These are phyloP conservation scores for Radopholus similis DNA, from an alignment of 1,140 invertebrate genomes.

Conservation along the genomic window DNA sequence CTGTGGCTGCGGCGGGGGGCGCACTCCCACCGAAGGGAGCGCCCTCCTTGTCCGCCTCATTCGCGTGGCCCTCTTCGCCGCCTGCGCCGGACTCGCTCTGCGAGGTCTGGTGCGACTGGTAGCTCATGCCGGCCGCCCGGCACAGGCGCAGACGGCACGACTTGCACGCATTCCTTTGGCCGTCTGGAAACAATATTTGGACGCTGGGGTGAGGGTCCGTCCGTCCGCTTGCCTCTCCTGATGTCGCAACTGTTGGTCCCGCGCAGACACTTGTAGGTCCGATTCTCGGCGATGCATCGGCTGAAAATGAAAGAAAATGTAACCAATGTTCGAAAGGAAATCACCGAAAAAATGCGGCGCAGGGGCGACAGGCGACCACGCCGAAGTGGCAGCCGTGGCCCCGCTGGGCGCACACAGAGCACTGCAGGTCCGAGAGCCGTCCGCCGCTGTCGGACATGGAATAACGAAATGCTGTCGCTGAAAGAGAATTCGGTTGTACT, in stretches of 20 bases:
- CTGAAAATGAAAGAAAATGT: neutral
- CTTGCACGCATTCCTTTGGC: neutral
- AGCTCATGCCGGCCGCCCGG: neutral
- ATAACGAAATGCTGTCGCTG: no score
- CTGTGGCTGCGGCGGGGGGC: neutral
- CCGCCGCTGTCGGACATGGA: no score
- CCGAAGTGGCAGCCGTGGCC: constrained; percentile 1
- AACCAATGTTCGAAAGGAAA: neutral
- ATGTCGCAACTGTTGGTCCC: constrained; percentile 5
- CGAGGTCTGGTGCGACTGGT: neutral
- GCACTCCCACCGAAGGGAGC: neutral
- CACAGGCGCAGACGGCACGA: neutral
- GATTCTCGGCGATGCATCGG: neutral
- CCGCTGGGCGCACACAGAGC: neutral
- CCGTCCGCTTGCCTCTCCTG: neutral
- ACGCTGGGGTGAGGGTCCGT: neutral
- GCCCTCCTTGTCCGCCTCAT: neutral
- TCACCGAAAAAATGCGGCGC: constrained; percentile 3
- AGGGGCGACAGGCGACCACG: constrained; percentile 3
- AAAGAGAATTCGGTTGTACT: no score
- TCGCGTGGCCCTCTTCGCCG: no score
- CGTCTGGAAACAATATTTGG: neutral
- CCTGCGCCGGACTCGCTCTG: no score
- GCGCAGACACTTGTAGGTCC: constrained; percentile 1
- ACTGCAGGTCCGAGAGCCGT: no score